Evolutionary conservation across 2,797 vertebrate genomes (phyloP).

Genomic region (Scleropages formosus): DNA sequence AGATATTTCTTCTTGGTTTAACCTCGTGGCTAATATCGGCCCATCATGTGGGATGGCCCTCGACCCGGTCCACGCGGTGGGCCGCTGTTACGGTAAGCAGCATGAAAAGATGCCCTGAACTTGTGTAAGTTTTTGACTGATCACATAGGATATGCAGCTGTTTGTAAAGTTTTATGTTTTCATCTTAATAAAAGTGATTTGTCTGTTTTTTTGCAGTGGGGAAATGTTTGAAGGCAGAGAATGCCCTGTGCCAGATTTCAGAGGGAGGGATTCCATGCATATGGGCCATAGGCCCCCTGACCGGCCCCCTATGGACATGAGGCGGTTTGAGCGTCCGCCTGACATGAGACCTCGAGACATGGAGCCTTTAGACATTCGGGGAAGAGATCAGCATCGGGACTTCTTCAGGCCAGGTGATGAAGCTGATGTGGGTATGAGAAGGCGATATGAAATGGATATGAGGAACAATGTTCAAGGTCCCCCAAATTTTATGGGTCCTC

Average conservation of each 20-base stretch:
- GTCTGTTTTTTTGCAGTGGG: conserved; percentile 75
- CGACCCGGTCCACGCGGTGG: conserved; percentile 70
- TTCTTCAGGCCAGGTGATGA: conserved; percentile 62
- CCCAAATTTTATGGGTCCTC: conserved; percentile 75
- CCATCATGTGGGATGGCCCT: conserved; percentile 74
- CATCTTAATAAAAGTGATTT: background rate
- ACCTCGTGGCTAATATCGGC: conserved; percentile 11
- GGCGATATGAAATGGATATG: conserved; percentile 62
- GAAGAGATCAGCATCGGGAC: conserved; percentile 75
- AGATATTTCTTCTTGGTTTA: conserved; percentile 9
- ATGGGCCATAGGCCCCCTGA: conserved; percentile 83
- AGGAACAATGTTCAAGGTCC: conserved; percentile 69
- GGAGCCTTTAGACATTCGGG: conserved; percentile 77
- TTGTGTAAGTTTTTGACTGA: too few relatives aligned
- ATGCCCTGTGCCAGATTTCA: conserved; percentile 85
- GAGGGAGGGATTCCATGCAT: conserved; percentile 89
- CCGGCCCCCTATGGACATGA: conserved; percentile 80
- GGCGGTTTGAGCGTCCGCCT: conserved; percentile 79
- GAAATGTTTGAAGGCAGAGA: conserved; percentile 91
- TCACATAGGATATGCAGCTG: background rate
- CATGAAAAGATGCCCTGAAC: background rate
- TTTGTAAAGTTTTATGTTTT: background rate
- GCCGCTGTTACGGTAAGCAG: conserved; percentile 69
- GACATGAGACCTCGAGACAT: conserved; percentile 81
- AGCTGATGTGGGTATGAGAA: conserved; percentile 70